A percentile compares a stretch with the other conserved stretches of the same genome.
phyloP scores from a whole-genome alignment of 2,797 vertebrate species.

The Philypnodon macrostomus region DNA sequence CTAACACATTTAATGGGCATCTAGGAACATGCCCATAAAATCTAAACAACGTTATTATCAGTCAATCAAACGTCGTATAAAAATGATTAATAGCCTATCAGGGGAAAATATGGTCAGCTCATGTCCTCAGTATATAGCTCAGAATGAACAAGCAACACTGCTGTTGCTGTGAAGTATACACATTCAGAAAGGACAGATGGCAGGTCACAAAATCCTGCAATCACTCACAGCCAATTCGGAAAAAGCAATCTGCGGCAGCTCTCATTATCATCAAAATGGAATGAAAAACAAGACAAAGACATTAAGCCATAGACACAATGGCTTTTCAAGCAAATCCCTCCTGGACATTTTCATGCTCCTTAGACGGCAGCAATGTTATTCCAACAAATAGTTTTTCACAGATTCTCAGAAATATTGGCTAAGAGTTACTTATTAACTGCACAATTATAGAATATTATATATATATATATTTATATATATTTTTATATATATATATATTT shows the following conservation, averaged over 20 bases:
- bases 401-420: not conserved
- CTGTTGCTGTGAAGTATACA: constrained; percentile 4
- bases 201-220: constrained; percentile 8
- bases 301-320: constrained; percentile 12
- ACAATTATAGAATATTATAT: not conserved
- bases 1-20: constrained; percentile 25
- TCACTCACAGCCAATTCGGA: constrained; percentile 13
- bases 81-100: constrained; percentile 8
- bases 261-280: constrained; percentile 16
- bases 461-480: too few species aligned
- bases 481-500: not conserved
- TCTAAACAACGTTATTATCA: constrained; percentile 13
- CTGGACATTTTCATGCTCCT: constrained; percentile 3
- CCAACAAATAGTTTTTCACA: constrained; percentile 5
- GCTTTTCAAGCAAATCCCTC: constrained; percentile 12
- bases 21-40: constrained; percentile 22
- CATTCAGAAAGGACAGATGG: constrained; percentile 3
- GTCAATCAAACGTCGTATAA: constrained; percentile 11
- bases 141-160: constrained; percentile 10
- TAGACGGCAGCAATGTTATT: not conserved
- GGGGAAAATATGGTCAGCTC: constrained; percentile 1
- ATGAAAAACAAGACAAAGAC: constrained; percentile 10
- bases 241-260: constrained; percentile 13
- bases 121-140: constrained; percentile 1
- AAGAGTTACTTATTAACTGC: not conserved